Evolutionary conservation across 2,797 vertebrate species (phyloP).

Genomic region (Sarcophilus harrisii): DNA sequence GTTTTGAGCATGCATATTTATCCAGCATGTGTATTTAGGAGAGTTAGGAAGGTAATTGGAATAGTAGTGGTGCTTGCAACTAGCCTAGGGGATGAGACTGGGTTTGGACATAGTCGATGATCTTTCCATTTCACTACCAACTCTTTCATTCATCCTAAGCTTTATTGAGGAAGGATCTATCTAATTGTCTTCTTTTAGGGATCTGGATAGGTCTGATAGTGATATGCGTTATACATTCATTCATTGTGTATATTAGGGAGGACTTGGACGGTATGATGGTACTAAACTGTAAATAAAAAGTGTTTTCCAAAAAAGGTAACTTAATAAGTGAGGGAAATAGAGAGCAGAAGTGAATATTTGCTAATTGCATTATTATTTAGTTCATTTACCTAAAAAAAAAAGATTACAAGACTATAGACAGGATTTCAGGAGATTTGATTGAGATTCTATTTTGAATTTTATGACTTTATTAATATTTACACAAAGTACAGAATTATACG

Average conservation of each 20-base stretch:
- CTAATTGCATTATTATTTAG: not conserved
- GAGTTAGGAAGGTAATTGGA: not conserved
- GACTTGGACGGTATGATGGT: not conserved
- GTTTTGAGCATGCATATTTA: not conserved
- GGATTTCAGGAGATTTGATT: not conserved
- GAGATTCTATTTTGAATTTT: not conserved
- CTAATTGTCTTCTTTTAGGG: not conserved
- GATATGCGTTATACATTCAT: not conserved
- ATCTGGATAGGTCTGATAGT: not conserved
- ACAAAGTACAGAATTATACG: conserved; percentile 26
- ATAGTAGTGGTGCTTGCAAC: not conserved
- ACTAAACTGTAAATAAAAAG: not conserved
- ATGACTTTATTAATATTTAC: not conserved
- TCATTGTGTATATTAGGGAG: not conserved
- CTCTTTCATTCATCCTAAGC: not conserved
- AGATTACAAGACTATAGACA: not conserved
- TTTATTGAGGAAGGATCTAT: not conserved
- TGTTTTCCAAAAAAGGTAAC: not conserved
- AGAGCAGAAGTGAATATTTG: not conserved
- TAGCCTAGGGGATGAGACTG: not conserved
- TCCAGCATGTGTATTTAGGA: not conserved
- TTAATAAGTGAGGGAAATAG: not conserved
- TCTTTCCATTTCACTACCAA: not conserved
- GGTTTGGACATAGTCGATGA: not conserved
- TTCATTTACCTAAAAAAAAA: not conserved